Base-by-base conservation (phyloP, 2,113 vertebrate species). In the Pheucticus melanocephalus region DNA sequence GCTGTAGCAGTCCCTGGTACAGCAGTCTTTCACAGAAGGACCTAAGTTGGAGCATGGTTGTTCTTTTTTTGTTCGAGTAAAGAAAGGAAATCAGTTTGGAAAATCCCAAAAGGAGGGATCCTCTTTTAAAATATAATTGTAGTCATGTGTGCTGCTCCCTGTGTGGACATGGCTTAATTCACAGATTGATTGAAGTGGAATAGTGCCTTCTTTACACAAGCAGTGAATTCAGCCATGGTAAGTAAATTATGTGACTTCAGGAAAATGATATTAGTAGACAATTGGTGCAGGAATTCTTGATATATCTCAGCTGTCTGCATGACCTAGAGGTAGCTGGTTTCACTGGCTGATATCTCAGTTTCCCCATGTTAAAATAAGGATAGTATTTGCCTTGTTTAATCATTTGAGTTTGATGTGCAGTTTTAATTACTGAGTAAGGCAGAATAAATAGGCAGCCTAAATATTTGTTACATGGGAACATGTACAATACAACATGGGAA, bases 161-260 rank as follows among this genome's bases (percentile, higher is more conserved):
- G 18, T 76, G 82, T 78, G 71, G 78, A 83, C 80, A 64, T 79
- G 63, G 71, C 64, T 94, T 94, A 88, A 91, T 88, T 93, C 85
- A 79, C 39, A 85, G 90, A 39, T 57, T 65, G 83, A 76, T 4
- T 76, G 81, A 86, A 82, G 59, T 48, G 63, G 37, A 85, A 44
- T 95, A 89, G 87, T 82, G 63, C 66, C 35, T 61, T 61, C 71
- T 82, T 95, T 61, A 77, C 39, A 47, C 59, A 76, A 37, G 50
- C 27, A 82, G 59, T 92, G 78, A 92, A 82, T 95, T 90, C 75
- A 94, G 78, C 63, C 25, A 15, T 39, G 19, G 66, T 50, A 40
- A 91, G 75, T 92, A 69, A 89, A 79, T 87, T 61, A 16, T 5
- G 33, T 83, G 76, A 51, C 82, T 94, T 80, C 39, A 92, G 92